Percentiles rank a stretch among this genome's conserved stretches.
These are phyloP conservation scores for Eriocheir sinensis DNA, from an alignment of 1,140 invertebrate genomes.

Conservation along the genomic window DNA sequence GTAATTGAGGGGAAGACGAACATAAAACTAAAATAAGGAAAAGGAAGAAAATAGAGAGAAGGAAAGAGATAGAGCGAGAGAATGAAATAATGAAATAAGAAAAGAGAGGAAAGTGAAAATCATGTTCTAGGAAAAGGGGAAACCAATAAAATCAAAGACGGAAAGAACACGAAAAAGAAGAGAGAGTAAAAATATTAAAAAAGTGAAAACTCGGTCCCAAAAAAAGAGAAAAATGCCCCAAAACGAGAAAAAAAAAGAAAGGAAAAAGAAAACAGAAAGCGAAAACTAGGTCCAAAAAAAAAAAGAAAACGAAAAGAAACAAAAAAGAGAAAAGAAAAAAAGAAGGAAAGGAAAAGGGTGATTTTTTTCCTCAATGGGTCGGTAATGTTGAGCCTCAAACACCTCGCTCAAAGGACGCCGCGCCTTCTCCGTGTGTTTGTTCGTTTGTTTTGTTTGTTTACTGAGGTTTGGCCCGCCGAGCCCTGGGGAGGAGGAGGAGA, in stretches of 20 bases:
- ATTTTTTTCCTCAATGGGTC: background rate
- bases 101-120: background rate
- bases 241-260: background rate
- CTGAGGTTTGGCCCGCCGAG: background rate
- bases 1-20: no score
- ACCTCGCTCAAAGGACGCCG: background rate
- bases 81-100: background rate
- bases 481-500: background rate
- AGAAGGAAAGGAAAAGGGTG: background rate
- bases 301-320: background rate
- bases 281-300: background rate
- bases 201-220: background rate
- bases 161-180: background rate
- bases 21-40: no score
- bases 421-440: conserved; percentile 28
- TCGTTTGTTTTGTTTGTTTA: conserved; percentile 49
- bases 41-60: background rate
- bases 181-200: background rate
- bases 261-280: no score
- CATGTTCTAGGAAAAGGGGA: background rate
- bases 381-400: background rate
- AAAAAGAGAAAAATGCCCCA: background rate
- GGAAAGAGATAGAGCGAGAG: background rate
- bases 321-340: background rate
- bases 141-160: background rate